Base-by-base conservation (phyloP, 2,113 vertebrate species). In the Ginglymostoma cirratum region DNA sequence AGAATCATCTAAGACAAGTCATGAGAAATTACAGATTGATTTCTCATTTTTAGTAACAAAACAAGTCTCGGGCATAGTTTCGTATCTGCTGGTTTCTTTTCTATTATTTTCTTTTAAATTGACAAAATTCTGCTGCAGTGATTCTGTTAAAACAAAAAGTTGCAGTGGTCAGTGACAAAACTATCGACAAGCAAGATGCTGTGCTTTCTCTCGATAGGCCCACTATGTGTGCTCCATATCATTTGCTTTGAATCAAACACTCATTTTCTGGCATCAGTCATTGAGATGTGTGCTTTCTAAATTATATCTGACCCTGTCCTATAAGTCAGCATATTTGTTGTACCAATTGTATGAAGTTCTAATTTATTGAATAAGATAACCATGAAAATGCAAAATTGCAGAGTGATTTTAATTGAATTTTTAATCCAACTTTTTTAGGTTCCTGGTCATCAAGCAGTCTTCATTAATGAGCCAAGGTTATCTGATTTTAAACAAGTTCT, bases 401-500 rank as follows among this genome's bases (percentile, higher is more conserved):
- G 27, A n/a, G 5, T 61, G 30, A 61, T 34, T 61, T 65, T n/a
- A 65, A 92, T 42, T 94, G 65, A 45, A 45, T 48, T 94, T 61
- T 90, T 94, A 61, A 66, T 67, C 15, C 17, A 45, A 30, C 34
- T 52, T 95, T 96, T 96, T 48, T 97, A 99, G 99, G 98, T 98
- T 97, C 97, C 98, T 65, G 99, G 99, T 96, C 99, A 99, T 97
- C 98, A 99, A 97, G 99, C 99, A 0, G 99, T 99, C 96, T 99
- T 99, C 97, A 99, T 99, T 98, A 99, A 99, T 90, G 99, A 99
- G 97, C 99, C 99, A 19, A 98, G 99, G 45, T 97, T 99, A 7
- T 99, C 99, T 17, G 99, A 99, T 98, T 99, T 99, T 97, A 99
- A 99, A 97, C 99, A 99, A 97, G 99, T 99, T 96, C 98, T 99